Evolutionary conservation across 2,113 vertebrate species (phyloP).

Genomic region (Pomatostomus ruficeps): DNA sequence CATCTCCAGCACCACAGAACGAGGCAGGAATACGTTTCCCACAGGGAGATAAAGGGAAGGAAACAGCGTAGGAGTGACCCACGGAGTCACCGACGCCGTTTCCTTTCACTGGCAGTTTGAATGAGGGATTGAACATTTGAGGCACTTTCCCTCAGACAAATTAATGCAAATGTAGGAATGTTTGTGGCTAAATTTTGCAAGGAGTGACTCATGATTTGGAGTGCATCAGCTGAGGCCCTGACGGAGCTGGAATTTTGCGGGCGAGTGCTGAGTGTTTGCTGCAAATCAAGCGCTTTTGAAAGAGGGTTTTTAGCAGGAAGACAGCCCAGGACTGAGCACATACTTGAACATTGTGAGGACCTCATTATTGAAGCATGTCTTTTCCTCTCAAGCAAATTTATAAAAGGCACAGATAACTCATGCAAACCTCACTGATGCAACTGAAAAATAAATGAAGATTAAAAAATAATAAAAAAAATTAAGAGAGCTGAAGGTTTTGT

Average conservation of each 20-base stretch:
- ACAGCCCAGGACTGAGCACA: not conserved
- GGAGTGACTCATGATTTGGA: not conserved
- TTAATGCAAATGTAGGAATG: not conserved
- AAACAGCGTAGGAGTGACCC: not conserved
- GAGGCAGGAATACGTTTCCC: not conserved
- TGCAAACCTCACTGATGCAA: not conserved
- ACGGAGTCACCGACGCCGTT: not conserved
- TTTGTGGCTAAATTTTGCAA: not conserved
- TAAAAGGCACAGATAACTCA: not conserved
- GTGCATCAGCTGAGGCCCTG: not conserved
- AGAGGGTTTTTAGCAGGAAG: not conserved
- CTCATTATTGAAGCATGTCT: not conserved
- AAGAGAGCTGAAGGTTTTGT: not conserved
- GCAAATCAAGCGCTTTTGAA: slow-evolving; percentile 9
- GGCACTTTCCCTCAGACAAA: not conserved
- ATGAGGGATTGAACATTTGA: not conserved
- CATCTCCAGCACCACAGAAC: not conserved
- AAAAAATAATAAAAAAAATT: too few species aligned
- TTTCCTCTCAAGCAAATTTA: not conserved
- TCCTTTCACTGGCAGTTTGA: not conserved
- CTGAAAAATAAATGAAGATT: not conserved
- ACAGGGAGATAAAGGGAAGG: not conserved
- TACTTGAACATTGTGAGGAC: not conserved
- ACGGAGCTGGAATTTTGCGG: not conserved
- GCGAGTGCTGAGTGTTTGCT: not conserved